Base-by-base conservation (phyloP, 2,797 vertebrate genomes). In the Hippocampus kuda region DNA sequence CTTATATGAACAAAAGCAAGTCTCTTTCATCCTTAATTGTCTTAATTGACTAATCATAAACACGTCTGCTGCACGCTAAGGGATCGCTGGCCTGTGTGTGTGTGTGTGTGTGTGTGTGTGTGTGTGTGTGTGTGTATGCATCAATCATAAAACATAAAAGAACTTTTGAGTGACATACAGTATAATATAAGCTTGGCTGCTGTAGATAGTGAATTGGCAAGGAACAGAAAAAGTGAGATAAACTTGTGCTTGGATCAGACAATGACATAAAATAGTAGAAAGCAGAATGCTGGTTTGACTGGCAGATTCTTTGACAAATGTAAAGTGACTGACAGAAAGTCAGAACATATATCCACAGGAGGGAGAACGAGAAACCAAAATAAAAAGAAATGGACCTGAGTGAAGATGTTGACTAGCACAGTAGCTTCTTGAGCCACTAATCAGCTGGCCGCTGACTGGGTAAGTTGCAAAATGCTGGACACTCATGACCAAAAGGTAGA, bases 191-290 rank as follows among this genome's bases (percentile, higher is more conserved):
- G 74, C 83, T 86, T 83, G 69, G 69, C 69, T 51, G 56, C 77
- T 79, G 86, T 72, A 87, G 87, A 88, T 87, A 84, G 79, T 71
- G 79, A 77, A 78, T 71, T 84, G 81, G 74, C 6, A 38, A 38
- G 75, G 60, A 69, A 76, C 72, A 66, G 72, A 79, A 72, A 83
- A 66, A 67, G 77, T 69, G 67, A 79, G 84, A 82, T 74, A 82
- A 80, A 85, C 73, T 85, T 77, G 83, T 82, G 81, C 76, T 76
- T 68, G 81, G 80, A 83, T 85, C 73, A 80, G 71, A 86, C 75
- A 64, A 46, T 72, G 74, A 75, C 75, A 69, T 73, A 75, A 65
- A 34, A 73, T 64, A 79, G 70, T 13, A 73, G 77, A 87, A 76
- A 81, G 70, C 73, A 60, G 69, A 30, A 67, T 1, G 49, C 67